These are phyloP conservation scores for Tragelaphus strepsiceros DNA, from an alignment of 2,113 vertebrate genomes.

Conservation along the genomic window DNA sequence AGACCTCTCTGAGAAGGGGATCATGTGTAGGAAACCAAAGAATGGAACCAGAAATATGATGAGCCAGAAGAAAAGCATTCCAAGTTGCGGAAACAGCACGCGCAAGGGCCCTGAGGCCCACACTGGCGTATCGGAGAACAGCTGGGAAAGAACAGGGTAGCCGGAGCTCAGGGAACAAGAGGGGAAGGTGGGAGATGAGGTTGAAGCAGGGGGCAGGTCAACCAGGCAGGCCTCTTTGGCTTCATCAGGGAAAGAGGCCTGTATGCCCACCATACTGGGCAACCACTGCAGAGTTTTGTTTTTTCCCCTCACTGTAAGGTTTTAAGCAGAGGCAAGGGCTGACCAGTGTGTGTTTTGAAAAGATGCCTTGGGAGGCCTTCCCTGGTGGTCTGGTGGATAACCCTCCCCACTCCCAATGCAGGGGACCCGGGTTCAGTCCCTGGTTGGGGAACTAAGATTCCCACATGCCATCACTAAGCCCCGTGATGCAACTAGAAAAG, in stretches of 20 bases:
- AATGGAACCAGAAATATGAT: rapidly evolving
- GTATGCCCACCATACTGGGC: too few relatives aligned
- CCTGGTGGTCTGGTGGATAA: not conserved
- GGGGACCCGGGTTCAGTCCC: not conserved
- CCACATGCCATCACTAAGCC: not conserved
- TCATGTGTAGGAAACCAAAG: not conserved
- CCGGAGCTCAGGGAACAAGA: not conserved
- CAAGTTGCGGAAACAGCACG: not conserved
- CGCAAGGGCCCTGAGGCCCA: not conserved
- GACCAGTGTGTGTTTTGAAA: not conserved
- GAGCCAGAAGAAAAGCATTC: not conserved
- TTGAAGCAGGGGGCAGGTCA: not conserved
- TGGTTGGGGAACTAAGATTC: not conserved
- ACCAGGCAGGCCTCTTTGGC: not conserved
- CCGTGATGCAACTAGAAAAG: not conserved
- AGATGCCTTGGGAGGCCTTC: not conserved
- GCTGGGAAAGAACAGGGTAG: not conserved
- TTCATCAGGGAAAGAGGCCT: not conserved
- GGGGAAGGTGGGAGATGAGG: not conserved
- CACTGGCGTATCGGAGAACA: not conserved
- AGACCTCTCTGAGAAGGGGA: not conserved
- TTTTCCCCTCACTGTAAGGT: not conserved
- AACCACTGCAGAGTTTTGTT: not conserved
- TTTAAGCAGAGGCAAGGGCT: not conserved
- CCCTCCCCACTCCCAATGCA: not conserved